Base-by-base conservation (phyloP, 2,797 vertebrate genomes). In the Calcarius lapponicus region DNA sequence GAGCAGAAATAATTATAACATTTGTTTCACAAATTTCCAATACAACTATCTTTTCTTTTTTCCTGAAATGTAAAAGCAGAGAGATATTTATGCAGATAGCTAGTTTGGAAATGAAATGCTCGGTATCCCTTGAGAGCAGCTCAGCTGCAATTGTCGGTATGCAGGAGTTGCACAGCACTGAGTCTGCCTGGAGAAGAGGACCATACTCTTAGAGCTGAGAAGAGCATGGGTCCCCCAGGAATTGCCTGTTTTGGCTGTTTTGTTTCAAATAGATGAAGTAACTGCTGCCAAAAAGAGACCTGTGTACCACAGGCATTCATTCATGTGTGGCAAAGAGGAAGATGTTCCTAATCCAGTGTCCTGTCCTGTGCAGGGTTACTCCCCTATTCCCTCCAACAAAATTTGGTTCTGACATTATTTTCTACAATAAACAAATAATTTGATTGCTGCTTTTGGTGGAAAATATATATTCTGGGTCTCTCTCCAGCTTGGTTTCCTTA, bases 151-250 rank as follows among this genome's bases (percentile, higher is more conserved):
- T 2, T 53, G 9, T 34, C 10, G 36, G 12, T 34, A 3, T 38
- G 21, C 54, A 58, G 69, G 3, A 43, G 28, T 3, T 56, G n/a
- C 34, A 65, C 22, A 61, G 9, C n/a, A 20, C 14, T 42, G 34
- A 32, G 47, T 18, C 56, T 78, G 51, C 69, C 51, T 54, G 57
- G 34, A 36, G 26, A 65, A 54, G 22, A n/a, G 16, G 6, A 57
- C 11, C 0, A 0, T 1, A 28, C 12, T 31, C 21, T 22, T 6
- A 17, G 4, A 7, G n/a, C 26, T 70, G 53, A 54, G 36, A 47
- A 76, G 58, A 58, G 56, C 1, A 5, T 45, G 32, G 14, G 11
- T 69, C 50, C 12, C 25, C 21, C 19, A 36, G 18, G 10, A 80
- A 31, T 4, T 38, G 7, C 9, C 19, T 62, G 47, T 50, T 67